A percentile compares a stretch with the other conserved stretches of the same genome.
Conservation (phyloP, 2,888 invertebrate genomes). For the Crocallis elinguaria region DNA sequence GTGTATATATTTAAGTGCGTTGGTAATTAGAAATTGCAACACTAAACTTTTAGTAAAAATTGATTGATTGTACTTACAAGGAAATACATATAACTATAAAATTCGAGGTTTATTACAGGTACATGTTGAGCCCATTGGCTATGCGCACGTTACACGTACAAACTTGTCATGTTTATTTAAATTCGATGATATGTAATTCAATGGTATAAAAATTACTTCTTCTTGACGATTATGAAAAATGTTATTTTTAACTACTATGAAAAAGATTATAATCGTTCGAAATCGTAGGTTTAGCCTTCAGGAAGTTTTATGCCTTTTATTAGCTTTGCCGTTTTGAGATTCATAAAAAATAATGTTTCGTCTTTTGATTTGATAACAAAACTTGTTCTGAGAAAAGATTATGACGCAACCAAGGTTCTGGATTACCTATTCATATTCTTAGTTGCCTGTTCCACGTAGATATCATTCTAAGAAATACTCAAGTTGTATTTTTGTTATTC, state of each 20-base stretch:
- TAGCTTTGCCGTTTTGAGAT: not conserved
- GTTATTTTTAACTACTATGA: not conserved
- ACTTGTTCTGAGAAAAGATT: not conserved
- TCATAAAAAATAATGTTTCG: not conserved
- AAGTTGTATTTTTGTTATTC: not conserved
- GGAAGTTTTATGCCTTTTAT: not conserved
- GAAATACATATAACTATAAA: constrained; percentile 9
- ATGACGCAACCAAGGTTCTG: not conserved
- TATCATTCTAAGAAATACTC: not conserved
- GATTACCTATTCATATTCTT: not conserved
- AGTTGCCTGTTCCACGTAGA: not conserved
- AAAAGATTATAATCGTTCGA: constrained; percentile 7
- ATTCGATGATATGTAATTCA: not conserved
- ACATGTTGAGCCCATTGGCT: not conserved
- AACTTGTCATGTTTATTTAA: not conserved
- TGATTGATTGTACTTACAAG: constrained; percentile 8
- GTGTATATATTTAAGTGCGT: not conserved
- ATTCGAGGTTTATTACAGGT: constrained; percentile 15
- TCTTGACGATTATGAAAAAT: not conserved
- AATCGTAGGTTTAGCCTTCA: not conserved
- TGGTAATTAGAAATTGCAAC: constrained; percentile 1
- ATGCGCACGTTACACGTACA: not conserved
- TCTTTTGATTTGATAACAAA: not conserved
- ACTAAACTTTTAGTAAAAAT: constrained; percentile 5
- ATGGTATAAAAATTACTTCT: not conserved